Conservation (phyloP, 2,797 vertebrate species). For the Rhyacichthys aspro region DNA sequence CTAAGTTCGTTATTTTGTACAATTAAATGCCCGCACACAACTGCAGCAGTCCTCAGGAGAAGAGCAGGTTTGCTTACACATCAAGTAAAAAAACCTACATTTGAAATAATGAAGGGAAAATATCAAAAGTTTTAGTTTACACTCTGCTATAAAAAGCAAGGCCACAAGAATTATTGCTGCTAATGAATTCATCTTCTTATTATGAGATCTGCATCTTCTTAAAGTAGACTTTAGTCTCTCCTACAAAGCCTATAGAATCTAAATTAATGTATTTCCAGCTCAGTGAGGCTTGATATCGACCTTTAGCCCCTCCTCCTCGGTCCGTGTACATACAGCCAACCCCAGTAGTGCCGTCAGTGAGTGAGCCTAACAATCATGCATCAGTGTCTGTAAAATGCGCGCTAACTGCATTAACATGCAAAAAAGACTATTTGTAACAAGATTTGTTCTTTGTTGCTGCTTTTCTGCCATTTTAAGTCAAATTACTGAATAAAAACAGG, state of each 20-base stretch:
- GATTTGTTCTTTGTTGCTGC: slow-evolving; percentile 32
- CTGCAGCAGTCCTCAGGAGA: slow-evolving; percentile 80
- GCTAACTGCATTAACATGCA: slow-evolving; percentile 39
- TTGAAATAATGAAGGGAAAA: slow-evolving; percentile 52
- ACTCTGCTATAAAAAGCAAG: slow-evolving; percentile 48
- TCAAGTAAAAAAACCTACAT: slow-evolving; percentile 20
- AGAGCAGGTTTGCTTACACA: slow-evolving; percentile 63
- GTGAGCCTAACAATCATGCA: slow-evolving; percentile 48
- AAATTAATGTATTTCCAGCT: slow-evolving; percentile 31
- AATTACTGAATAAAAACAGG: slow-evolving; percentile 28
- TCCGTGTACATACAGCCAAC: slow-evolving; percentile 52
- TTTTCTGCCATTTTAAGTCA: slow-evolving; percentile 40
- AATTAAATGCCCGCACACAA: slow-evolving; percentile 70
- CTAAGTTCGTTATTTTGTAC: slow-evolving; percentile 34
- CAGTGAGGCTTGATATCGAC: slow-evolving; percentile 40
- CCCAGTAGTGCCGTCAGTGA: slow-evolving; percentile 45
- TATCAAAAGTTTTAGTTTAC: slow-evolving; percentile 37
- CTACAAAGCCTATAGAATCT: slow-evolving; percentile 29
- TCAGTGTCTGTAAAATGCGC: slow-evolving; percentile 48
- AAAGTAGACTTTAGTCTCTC: slow-evolving; percentile 27
- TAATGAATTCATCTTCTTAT: slow-evolving; percentile 44
- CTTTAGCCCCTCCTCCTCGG: slow-evolving; percentile 35
- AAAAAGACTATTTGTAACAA: slow-evolving; percentile 28
- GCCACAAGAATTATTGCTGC: slow-evolving; percentile 66
- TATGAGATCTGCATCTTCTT: slow-evolving; percentile 34